These are phyloP conservation scores for Merops nubicus DNA, from an alignment of 2,113 vertebrate species.

Conservation along the genomic window DNA sequence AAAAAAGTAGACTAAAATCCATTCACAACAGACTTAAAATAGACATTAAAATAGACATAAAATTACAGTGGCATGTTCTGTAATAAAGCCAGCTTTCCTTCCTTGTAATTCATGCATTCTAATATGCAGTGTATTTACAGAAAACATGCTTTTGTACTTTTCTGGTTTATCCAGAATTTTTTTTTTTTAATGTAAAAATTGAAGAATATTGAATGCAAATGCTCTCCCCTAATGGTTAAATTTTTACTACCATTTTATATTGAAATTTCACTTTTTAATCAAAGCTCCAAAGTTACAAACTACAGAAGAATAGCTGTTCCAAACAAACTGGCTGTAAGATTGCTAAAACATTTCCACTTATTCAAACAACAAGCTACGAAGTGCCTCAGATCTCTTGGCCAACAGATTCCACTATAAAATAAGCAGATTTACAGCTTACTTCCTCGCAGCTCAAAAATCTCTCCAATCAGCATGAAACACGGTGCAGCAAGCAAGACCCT, in stretches of 20 bases:
- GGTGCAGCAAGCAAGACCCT: constrained; percentile 94
- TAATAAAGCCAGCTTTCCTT: neutral
- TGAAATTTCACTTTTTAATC: neutral
- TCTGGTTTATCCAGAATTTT: neutral
- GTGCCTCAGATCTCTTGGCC: neutral
- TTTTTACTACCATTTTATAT: neutral
- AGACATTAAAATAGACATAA: neutral
- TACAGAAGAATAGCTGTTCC: neutral
- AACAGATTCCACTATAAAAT: neutral
- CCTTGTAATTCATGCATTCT: neutral
- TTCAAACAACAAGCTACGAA: neutral
- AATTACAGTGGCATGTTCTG: neutral
- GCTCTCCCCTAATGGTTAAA: neutral
- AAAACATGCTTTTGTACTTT: neutral
- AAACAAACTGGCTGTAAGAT: neutral
- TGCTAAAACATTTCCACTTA: neutral
- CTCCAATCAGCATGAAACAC: constrained; percentile 97
- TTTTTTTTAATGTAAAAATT: neutral
- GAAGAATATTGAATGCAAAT: neutral
- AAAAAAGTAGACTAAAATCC: neutral
- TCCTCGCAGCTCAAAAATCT: constrained; percentile 98
- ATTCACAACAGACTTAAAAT: neutral
- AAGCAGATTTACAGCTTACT: constrained; percentile 81
- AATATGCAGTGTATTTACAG: neutral
- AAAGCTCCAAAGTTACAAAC: neutral